phyloP scores from a whole-genome alignment of 2,797 vertebrate species.

The Mionectes olivaceus region DNA sequence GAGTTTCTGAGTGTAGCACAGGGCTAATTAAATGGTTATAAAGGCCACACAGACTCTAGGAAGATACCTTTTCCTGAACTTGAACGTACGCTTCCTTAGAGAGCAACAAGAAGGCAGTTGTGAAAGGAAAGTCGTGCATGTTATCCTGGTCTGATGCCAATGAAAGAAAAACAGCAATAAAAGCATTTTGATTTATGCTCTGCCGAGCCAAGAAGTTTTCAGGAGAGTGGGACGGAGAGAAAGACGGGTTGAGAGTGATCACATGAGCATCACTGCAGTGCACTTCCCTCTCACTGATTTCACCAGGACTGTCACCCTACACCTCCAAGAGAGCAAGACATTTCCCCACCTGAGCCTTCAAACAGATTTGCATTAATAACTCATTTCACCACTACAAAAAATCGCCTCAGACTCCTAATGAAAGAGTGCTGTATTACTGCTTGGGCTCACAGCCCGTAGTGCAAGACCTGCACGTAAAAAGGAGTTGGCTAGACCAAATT shows the following conservation, averaged over 20 bases:
- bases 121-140: background rate
- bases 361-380: background rate
- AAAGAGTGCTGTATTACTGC: background rate
- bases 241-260: background rate
- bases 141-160: background rate
- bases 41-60: background rate
- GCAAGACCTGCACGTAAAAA: background rate
- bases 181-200: background rate
- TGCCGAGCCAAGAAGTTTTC: background rate
- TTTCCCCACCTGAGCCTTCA: background rate
- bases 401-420: background rate
- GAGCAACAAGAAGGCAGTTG: background rate
- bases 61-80: background rate
- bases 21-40: background rate
- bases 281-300: background rate
- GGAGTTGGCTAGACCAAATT: background rate
- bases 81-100: background rate
- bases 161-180: background rate
- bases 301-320: background rate
- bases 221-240: background rate
- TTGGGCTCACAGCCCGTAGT: background rate
- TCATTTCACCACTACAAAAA: constrained; percentile 16
- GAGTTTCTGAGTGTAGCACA: background rate
- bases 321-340: background rate
- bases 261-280: fast-evolving